These are phyloP conservation scores for Alexandromys fortis DNA, from an alignment of 2,113 vertebrate species.

Conservation along the genomic window DNA sequence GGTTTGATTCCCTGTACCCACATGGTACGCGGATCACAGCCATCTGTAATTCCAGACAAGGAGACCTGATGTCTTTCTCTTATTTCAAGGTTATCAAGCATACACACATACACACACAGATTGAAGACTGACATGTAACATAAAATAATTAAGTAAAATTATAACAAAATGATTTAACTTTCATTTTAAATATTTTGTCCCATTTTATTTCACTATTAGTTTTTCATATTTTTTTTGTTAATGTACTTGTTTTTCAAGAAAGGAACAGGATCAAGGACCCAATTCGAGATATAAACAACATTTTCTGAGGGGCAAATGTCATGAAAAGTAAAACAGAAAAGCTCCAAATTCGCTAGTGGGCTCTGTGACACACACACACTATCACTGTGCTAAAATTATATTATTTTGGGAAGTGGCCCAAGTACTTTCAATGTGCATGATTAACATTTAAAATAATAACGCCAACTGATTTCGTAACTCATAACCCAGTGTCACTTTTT, in stretches of 20 bases:
- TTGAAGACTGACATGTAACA: not conserved
- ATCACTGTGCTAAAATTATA: constrained; percentile 12
- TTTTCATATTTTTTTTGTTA: not conserved
- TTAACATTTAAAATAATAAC: constrained; percentile 74
- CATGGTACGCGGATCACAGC: not conserved
- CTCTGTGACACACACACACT: not conserved
- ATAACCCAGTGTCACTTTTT: not conserved
- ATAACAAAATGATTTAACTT: not conserved
- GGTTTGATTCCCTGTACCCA: not conserved
- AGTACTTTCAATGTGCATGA: constrained; percentile 28
- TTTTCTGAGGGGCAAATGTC: not conserved
- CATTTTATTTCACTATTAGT: not conserved
- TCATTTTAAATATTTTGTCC: not conserved
- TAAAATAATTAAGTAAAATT: not conserved
- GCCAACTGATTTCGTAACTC: constrained; percentile 59
- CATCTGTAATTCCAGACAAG: not conserved
- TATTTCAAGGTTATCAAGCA: not conserved
- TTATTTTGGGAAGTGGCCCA: constrained; percentile 67
- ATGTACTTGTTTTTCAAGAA: not conserved
- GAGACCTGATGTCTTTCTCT: not conserved
- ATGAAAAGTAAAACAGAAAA: not conserved
- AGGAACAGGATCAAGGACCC: not conserved
- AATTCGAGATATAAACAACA: not conserved
- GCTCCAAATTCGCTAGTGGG: accelerated
- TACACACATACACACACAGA: not conserved